A percentile compares a stretch with the other conserved stretches of the same genome.
These are phyloP conservation scores for Xenops minutus DNA, from an alignment of 2,797 vertebrate species.

Conservation along the genomic window DNA sequence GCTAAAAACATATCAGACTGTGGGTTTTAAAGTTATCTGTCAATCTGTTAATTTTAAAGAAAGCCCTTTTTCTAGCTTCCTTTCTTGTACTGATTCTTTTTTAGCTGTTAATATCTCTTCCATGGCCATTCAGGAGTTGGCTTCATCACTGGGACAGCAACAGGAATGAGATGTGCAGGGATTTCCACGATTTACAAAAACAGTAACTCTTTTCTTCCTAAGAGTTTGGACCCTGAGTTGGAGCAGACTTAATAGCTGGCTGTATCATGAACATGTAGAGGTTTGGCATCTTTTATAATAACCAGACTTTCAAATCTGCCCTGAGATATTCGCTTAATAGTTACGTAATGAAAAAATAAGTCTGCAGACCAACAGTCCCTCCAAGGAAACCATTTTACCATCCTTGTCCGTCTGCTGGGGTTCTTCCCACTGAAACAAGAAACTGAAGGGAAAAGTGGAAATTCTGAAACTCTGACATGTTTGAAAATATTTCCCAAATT, in stretches of 20 bases:
- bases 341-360: neutral
- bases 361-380: neutral
- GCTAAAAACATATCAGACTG: neutral
- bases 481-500: neutral
- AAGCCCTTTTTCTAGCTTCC: neutral
- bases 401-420: fast-evolving
- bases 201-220: neutral
- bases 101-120: neutral
- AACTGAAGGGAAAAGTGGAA: neutral
- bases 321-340: neutral
- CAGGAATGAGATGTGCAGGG: neutral
- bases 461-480: neutral
- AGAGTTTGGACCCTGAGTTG: neutral
- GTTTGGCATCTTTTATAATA: neutral
- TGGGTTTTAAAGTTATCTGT: neutral
- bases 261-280: neutral
- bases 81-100: neutral
- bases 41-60: neutral
- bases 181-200: neutral
- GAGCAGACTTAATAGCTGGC: neutral
- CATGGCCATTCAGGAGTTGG: neutral
- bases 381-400: neutral
- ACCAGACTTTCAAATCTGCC: neutral
- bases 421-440: neutral
- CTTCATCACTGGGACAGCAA: neutral